Base-by-base conservation (phyloP, 2,888 invertebrate species). In the Archaeoteleia sp. region DNA sequence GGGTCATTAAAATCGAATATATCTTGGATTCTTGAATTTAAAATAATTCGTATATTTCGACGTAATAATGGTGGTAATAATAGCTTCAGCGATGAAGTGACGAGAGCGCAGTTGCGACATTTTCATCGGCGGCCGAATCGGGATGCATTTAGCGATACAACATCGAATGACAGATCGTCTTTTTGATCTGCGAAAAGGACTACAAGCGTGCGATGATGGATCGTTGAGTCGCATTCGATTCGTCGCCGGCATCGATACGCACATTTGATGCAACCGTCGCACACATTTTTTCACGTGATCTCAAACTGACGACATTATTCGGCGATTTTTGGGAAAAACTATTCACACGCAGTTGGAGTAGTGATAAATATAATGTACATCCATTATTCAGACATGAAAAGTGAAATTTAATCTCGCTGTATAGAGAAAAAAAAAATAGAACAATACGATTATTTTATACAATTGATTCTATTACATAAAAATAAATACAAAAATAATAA, bases 121-220 rank as follows among this genome's bases (percentile, higher is more conserved):
- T 65, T 67, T 45, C 40, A 54, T 60, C 46, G 34, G 35, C 58
- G 49, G 46, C 51, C 68, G 49, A 67, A 68, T 67, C 68, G 67
- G 74, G 72, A 74, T 71, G 72, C 75, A 75, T 73, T 76, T 74
- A 76, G 79, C 76, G 81, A 76, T 70, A 78, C 77, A 77, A 78
- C 80, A 79, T 74, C 76, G 75, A 73, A 82, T 82, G 82, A 82
- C 82, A 75, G 82, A 82, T 82, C 80, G 81, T 81, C 74, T 75
- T 70, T 74, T 76, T 72, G 77, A 74, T 71, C 67, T 74, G 73
- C 76, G 78, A 76, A 58, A 63, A 51, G 53, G 58, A 68, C 66
- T 65, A 78, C 77, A 78, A 80, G 78, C 82, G 78, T 79, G 75
- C 78, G 79, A 83, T 83, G 83, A 83, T 83, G 78, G 83, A 83